Evolutionary conservation across 2,113 vertebrate species (phyloP).

Genomic region (Ornithorhynchus anatinus): DNA sequence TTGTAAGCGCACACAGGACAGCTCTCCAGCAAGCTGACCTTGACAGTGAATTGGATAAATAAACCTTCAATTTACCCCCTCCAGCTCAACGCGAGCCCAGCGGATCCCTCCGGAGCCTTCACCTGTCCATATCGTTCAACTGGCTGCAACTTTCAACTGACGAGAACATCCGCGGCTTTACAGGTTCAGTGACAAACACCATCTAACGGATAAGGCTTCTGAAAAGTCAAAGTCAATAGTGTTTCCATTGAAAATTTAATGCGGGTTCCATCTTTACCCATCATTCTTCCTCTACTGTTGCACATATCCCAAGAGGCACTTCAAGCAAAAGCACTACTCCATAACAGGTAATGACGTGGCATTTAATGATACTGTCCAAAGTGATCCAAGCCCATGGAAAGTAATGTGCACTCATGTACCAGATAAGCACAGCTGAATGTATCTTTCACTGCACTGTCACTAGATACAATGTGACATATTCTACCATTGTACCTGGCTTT

Average conservation of each 20-base stretch:
- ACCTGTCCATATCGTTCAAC: constrained; percentile 98
- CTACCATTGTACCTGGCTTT: constrained; percentile 73
- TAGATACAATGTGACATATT: constrained; percentile 91
- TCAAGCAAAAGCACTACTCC: constrained; percentile 88
- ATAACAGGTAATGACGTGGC: constrained; percentile 99
- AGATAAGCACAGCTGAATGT: constrained; percentile 92
- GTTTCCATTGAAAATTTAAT: constrained; percentile 94
- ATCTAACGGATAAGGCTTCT: constrained; percentile 90
- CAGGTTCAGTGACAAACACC: constrained; percentile 94
- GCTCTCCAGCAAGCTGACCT: constrained; percentile 96
- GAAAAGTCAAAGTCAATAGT: constrained; percentile 97
- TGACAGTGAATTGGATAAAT: constrained; percentile 99
- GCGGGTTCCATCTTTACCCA: constrained; percentile 88
- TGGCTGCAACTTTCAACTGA: constrained; percentile 82
- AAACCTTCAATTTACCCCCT: constrained; percentile 99
- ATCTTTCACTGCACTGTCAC: constrained; percentile 88
- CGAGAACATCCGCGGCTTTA: constrained; percentile 82
- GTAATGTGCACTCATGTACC: constrained; percentile 89
- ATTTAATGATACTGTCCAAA: constrained; percentile 99
- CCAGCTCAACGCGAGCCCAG: constrained; percentile 76
- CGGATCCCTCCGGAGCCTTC: constrained; percentile 94
- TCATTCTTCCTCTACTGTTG: constrained; percentile 80
- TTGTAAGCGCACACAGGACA: constrained; percentile 97
- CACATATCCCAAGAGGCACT: constrained; percentile 81
- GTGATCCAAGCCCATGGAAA: constrained; percentile 90